Conservation (phyloP, 2,888 invertebrate species). For the Uloborus plumipes region DNA sequence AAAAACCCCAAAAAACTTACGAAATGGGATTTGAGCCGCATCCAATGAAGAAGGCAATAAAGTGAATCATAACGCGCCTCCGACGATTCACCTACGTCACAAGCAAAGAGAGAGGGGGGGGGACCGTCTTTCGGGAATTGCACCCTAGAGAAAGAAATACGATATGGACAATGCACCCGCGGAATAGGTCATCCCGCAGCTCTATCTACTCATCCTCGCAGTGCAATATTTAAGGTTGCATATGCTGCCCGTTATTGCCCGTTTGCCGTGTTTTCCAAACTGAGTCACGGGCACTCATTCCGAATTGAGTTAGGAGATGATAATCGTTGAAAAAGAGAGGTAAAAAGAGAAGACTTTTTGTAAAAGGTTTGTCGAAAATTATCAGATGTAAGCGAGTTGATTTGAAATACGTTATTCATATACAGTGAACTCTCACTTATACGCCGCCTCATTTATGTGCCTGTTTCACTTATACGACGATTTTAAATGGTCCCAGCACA, state of each 20-base stretch:
- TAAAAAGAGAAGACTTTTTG: too few relatives aligned
- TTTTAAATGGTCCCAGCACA: too few relatives aligned
- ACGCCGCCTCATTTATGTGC: too few relatives aligned
- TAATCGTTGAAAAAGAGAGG: too few relatives aligned
- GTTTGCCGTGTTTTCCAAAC: not conserved
- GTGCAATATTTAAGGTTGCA: constrained; percentile 47
- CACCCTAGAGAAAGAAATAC: not conserved
- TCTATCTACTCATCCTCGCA: not conserved
- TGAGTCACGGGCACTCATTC: constrained; percentile 5
- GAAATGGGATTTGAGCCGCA: not conserved
- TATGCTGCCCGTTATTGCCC: constrained; percentile 39
- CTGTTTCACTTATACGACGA: too few relatives aligned
- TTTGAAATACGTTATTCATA: too few relatives aligned
- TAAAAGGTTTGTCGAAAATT: too few relatives aligned
- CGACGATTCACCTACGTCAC: not conserved
- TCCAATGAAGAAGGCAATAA: constrained; percentile 3
- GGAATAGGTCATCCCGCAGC: constrained; percentile 35
- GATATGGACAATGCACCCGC: not conserved
- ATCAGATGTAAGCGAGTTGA: too few relatives aligned
- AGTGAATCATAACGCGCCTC: constrained; percentile 3
- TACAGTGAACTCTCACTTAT: too few relatives aligned
- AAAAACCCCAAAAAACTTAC: too few relatives aligned
- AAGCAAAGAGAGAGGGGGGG: not conserved
- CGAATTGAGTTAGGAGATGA: not conserved
- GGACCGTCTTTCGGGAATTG: constrained; percentile 1